Percentiles rank a stretch among this genome's conserved stretches.
phyloP scores from a whole-genome alignment of 1,140 invertebrate genomes.

The Apocrypta bakeri region DNA sequence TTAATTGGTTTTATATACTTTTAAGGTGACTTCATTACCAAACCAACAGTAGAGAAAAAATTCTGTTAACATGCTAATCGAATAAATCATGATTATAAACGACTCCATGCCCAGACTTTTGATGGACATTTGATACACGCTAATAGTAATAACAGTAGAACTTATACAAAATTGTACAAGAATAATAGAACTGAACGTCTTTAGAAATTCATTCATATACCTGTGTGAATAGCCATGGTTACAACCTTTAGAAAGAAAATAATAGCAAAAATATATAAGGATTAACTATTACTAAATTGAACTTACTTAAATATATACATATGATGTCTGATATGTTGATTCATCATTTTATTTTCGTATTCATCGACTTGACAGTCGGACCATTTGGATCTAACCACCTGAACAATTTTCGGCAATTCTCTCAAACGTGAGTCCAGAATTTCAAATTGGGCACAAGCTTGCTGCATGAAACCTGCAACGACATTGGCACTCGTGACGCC shows the following conservation, averaged over 20 bases:
- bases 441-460: slow-evolving; percentile 53
- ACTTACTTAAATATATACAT: slow-evolving; percentile 1
- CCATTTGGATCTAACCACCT: background rate
- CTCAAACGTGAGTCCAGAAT: slow-evolving; percentile 54
- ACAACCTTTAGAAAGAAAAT: background rate
- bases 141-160: background rate
- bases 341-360: slow-evolving; percentile 20
- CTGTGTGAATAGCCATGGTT: background rate
- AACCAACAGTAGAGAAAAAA: slow-evolving; percentile 21
- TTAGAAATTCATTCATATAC: background rate
- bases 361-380: background rate
- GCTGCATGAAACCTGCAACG: slow-evolving; percentile 55
- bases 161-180: slow-evolving; percentile 6
- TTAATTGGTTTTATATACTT: background rate
- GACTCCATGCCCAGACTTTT: background rate
- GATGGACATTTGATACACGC: slow-evolving; percentile 9
- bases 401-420: slow-evolving; percentile 25
- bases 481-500: slow-evolving; percentile 54
- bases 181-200: background rate
- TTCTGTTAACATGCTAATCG: background rate
- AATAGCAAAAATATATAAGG: too few species aligned
- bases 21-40: slow-evolving; percentile 6
- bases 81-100: background rate
- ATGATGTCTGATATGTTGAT: slow-evolving; percentile 18
- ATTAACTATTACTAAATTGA: too few species aligned